phyloP scores from a whole-genome alignment of 2,888 invertebrate genomes.

The Rhabditoides inermis region DNA sequence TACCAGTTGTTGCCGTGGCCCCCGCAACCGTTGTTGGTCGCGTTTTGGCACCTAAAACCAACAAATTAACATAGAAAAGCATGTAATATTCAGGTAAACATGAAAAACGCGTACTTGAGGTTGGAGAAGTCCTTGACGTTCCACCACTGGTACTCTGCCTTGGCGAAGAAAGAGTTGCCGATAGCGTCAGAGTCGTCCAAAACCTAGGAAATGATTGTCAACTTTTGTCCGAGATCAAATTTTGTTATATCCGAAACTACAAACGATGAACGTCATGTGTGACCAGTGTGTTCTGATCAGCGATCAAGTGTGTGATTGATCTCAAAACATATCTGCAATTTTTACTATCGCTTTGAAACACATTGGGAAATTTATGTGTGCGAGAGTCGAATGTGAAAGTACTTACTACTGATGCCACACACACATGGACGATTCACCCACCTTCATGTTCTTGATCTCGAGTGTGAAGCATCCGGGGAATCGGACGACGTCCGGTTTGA shows the following conservation, averaged over 20 bases:
- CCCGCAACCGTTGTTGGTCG: slow-evolving; percentile 49
- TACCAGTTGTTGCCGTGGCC: slow-evolving; percentile 52
- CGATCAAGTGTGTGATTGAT: too few species aligned
- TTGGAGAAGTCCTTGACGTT: slow-evolving; percentile 49
- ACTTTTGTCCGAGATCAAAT: too few species aligned
- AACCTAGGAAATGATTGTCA: slow-evolving; percentile 14
- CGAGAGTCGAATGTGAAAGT: neutral
- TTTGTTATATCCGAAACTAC: neutral
- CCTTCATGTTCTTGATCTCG: slow-evolving; percentile 45
- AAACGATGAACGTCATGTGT: slow-evolving; percentile 2
- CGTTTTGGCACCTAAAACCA: slow-evolving; percentile 52
- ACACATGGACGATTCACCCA: neutral
- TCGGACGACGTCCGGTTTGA: slow-evolving; percentile 46
- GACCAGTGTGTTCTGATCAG: too few species aligned
- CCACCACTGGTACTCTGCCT: slow-evolving; percentile 52
- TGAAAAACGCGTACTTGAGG: slow-evolving; percentile 36
- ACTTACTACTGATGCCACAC: neutral
- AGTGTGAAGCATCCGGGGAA: slow-evolving; percentile 52
- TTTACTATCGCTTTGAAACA: too few species aligned
- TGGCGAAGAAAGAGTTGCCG: slow-evolving; percentile 49
- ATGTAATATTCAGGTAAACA: neutral
- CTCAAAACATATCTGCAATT: neutral
- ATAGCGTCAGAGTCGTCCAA: slow-evolving; percentile 36
- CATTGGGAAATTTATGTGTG: neutral
- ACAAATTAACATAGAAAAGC: too few species aligned